These are phyloP conservation scores for Tanypteryx hageni DNA, from an alignment of 2,888 invertebrate species.

Conservation along the genomic window DNA sequence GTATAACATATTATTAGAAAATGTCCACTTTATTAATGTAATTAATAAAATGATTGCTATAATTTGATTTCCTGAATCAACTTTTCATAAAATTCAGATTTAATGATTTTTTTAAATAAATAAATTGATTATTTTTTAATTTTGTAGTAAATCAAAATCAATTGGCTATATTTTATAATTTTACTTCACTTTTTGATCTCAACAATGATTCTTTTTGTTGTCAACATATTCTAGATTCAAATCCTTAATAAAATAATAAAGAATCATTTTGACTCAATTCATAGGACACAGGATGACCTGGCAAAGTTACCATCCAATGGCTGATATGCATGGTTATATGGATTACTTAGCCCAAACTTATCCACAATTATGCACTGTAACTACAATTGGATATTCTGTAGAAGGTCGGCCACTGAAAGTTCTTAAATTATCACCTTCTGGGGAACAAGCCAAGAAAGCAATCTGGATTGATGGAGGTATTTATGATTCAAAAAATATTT, in stretches of 20 bases:
- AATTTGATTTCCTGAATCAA: background rate
- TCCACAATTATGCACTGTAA: slow-evolving; percentile 84
- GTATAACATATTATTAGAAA: background rate
- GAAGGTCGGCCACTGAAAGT: slow-evolving; percentile 87
- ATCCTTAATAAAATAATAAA: background rate
- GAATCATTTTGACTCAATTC: background rate
- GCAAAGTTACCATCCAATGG: slow-evolving; percentile 85
- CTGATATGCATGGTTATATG: slow-evolving; percentile 83
- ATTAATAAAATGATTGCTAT: background rate
- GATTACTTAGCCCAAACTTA: slow-evolving; percentile 84
- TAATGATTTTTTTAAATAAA: background rate
- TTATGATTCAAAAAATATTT: background rate
- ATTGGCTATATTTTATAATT: background rate
- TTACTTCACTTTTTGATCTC: background rate
- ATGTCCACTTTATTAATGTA: too few relatives aligned
- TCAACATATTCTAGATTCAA: background rate
- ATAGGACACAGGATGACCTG: slow-evolving; percentile 83
- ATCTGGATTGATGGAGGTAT: slow-evolving; percentile 75
- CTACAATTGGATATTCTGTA: slow-evolving; percentile 84
- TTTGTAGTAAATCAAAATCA: background rate
- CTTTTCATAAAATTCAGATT: background rate
- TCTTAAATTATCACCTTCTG: slow-evolving; percentile 71
- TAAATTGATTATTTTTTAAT: background rate
- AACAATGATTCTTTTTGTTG: background rate
- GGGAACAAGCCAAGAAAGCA: slow-evolving; percentile 69